Percentiles rank a stretch among this genome's conserved stretches.
These are phyloP conservation scores for Rousettus madagascariensis DNA, from an alignment of 2,797 vertebrate genomes.

Conservation along the genomic window DNA sequence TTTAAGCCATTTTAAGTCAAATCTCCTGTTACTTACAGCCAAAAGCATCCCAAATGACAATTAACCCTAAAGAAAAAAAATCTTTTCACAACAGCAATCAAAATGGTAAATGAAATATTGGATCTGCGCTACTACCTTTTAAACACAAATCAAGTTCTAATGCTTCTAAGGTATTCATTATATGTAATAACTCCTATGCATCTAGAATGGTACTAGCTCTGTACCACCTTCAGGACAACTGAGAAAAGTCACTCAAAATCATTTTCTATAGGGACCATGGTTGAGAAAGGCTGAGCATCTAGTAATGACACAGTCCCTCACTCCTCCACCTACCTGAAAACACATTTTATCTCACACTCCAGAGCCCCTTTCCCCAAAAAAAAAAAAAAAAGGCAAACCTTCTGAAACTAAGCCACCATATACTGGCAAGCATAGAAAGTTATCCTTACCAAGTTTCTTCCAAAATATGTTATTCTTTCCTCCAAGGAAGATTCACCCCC, in stretches of 20 bases:
- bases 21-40: neutral
- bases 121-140: neutral
- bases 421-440: neutral
- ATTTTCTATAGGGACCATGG: neutral
- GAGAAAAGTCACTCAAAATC: neutral
- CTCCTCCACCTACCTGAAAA: neutral
- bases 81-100: neutral
- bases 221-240: neutral
- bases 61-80: neutral
- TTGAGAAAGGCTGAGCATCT: neutral
- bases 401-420: neutral
- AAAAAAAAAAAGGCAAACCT: neutral
- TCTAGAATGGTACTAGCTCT: neutral
- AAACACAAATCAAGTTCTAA: neutral
- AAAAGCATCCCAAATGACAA: neutral
- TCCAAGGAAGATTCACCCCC: neutral
- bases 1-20: neutral
- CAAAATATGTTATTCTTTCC: neutral
- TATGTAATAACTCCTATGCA: neutral
- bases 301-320: neutral
- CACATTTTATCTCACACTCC: neutral
- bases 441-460: neutral
- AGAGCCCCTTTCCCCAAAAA: neutral
- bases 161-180: neutral
- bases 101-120: neutral